Base-by-base conservation (phyloP, 30 jellyfish, hydroid and myxozoan genomes). In the Aurelia aurita region DNA sequence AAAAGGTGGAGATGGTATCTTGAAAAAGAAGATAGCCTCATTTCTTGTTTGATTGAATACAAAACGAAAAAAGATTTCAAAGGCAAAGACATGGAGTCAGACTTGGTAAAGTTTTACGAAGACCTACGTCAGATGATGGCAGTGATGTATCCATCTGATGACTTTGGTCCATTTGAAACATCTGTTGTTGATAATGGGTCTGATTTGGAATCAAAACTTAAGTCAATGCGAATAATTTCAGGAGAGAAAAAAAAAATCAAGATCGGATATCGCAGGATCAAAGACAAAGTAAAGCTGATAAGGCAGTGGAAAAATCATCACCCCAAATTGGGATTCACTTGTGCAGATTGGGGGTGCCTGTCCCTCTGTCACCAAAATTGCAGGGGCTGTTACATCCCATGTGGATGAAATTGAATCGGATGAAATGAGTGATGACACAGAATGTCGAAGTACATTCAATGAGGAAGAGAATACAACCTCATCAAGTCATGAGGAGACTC, bases 41-140 rank as follows among this genome's bases (percentile, higher is more conserved):
- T 53, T 16, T 16, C 25, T 53, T 53, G 64, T 8, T 53, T 53
- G 20, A 3, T 16, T 62, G 27, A 16, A 62, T 62, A 62, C 45
- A 79, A 79, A 79, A 39, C 70, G 0, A 31, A 62, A 66, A 28
- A 61, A 5, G 90, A 58, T 13, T 79, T 58, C 26, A 60, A 79
- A 44, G 90, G 90, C 25, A 77, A 51, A 7, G 87, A 79, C 45
- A 51, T 79, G 45, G 90, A 79, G 58, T 13, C 84, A 28, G 86
- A 79, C 68, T 59, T 61, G 18, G 69, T 58, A 22, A 46, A 32
- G 20, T 23, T 79, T 31, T 79, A 79, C 57, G 51, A 64, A n/a
- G 90, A 64, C 29, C 47, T 58, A 16, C 32, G 68, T 21, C 60
- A 77, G 28, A 49, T 27, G 69, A 61, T 79, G 90, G 85, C 86